These are phyloP conservation scores for Diadegma fenestrale DNA, from an alignment of 2,888 invertebrate species.

Conservation along the genomic window DNA sequence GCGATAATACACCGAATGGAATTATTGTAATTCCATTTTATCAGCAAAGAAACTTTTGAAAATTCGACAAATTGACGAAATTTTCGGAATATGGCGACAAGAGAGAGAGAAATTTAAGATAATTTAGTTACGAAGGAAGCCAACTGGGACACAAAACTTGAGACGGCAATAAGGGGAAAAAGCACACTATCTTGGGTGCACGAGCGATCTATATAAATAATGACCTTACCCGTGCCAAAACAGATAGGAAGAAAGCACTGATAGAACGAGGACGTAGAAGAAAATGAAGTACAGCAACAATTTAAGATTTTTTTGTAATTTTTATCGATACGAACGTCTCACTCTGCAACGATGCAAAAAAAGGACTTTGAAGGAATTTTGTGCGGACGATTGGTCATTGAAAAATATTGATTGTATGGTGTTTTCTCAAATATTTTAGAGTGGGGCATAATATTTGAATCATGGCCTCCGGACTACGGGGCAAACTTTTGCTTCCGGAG, in stretches of 20 bases:
- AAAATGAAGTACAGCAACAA: not conserved
- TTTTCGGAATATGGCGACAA: not conserved
- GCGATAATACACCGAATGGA: not conserved
- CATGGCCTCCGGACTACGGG: not conserved
- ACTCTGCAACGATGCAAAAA: not conserved
- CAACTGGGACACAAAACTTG: conserved; percentile 10
- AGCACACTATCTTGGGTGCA: not conserved
- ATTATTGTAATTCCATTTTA: no score
- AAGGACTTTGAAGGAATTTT: not conserved
- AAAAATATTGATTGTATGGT: not conserved
- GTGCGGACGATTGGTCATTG: not conserved
- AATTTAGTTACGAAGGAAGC: not conserved
- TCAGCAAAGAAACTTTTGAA: not conserved
- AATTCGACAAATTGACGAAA: not conserved
- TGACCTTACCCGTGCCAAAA: conserved; percentile 1
- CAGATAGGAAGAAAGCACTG: not conserved
- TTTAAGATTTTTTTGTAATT: not conserved
- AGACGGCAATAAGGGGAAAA: not conserved
- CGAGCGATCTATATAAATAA: conserved; percentile 1
- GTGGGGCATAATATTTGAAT: not conserved
- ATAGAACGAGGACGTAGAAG: not conserved
- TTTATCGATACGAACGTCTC: not conserved
- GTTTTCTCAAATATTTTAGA: not conserved
- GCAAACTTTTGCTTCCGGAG: not conserved
- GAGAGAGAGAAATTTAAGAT: not conserved